Base-by-base conservation (phyloP, 1,140 invertebrate species). In the Heliconius eleuchia region DNA sequence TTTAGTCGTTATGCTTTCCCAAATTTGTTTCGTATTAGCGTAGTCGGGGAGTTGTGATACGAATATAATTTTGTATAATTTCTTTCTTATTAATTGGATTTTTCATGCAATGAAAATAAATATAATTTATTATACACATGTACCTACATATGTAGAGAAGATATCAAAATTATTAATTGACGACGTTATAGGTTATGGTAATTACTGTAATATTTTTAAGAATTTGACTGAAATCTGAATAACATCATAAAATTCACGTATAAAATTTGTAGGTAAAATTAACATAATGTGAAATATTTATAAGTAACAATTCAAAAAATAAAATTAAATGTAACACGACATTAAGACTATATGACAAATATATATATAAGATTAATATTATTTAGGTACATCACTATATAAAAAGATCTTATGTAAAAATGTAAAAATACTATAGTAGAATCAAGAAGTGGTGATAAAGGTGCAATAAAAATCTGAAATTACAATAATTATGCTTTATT, bases 401-500 rank as follows among this genome's bases (percentile, higher is more conserved):
- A 37, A 7, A 6, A 37, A 34, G 5, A 34, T 34, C 5, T 34
- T 34, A 34, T 34, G 5, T 34, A 6, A 34, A 3, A 34, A 34
- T 34, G 4, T 72, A 42, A 39, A 71, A 19, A 1, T 72, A 37
- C 4, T 72, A 1, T 72, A 72, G 71, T 72, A 30, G 34, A 42
- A 76, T 19, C 74, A 76, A 37, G 70, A 5, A 11, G 57, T 71
- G 79, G 81, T 77, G 71, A 72, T 9, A 73, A 78, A 79, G 60
- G 79, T 76, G 74, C 46, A 93, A 92, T 92, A 89, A 93, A 94
- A 92, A 91, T 89, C 86, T 85, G 78, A 75, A 78, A 87, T 75
- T 94, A 94, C 93, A 93, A 93, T 94, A 91, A 94, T 94, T 94
- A 94, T 93, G 93, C 92, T 94, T 94, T 94, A 94, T 94, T 94